Percentiles rank a stretch among this genome's conserved stretches.
These are phyloP conservation scores for Apocrypta bakeri DNA, from an alignment of 1,140 invertebrate genomes.

Conservation along the genomic window DNA sequence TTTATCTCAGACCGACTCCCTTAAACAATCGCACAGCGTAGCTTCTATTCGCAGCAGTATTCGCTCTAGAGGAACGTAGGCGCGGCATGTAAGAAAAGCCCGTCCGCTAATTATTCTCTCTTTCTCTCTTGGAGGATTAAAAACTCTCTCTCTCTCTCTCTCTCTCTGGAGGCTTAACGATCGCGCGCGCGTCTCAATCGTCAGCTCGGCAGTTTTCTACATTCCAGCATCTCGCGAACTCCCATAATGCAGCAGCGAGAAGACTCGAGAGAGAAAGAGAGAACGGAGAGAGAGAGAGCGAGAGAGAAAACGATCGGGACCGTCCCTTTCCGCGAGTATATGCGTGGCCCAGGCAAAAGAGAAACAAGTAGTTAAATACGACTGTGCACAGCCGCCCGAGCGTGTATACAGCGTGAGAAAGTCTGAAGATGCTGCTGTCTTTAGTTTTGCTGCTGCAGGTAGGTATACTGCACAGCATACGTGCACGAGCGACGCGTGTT, in stretches of 20 bases:
- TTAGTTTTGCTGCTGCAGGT: conserved; percentile 1
- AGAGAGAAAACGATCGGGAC: conserved; percentile 39
- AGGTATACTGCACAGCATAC: background rate
- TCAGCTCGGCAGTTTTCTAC: conserved; percentile 41
- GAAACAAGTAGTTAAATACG: conserved; percentile 61
- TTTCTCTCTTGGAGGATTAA: background rate
- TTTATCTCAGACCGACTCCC: no score
- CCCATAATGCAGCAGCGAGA: background rate
- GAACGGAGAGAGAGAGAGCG: conserved; percentile 6
- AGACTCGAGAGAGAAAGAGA: background rate
- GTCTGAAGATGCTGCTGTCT: conserved; percentile 20
- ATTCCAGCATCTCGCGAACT: conserved; percentile 29
- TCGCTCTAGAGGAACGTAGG: no score
- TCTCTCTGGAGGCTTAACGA: conserved; percentile 14
- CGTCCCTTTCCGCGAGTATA: conserved; percentile 22
- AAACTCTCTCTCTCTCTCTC: background rate
- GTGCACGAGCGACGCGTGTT: conserved; percentile 21
- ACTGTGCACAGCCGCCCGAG: conserved; percentile 48
- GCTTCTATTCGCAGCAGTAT: background rate
- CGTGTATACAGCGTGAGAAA: conserved; percentile 41
- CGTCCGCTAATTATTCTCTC: background rate
- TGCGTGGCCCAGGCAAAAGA: conserved; percentile 46
- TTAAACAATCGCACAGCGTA: no score
- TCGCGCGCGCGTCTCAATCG: conserved; percentile 36
- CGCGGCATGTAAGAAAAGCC: conserved; percentile 8